Base-by-base conservation (phyloP, 2,797 vertebrate species). In the Salarias fasciatus region DNA sequence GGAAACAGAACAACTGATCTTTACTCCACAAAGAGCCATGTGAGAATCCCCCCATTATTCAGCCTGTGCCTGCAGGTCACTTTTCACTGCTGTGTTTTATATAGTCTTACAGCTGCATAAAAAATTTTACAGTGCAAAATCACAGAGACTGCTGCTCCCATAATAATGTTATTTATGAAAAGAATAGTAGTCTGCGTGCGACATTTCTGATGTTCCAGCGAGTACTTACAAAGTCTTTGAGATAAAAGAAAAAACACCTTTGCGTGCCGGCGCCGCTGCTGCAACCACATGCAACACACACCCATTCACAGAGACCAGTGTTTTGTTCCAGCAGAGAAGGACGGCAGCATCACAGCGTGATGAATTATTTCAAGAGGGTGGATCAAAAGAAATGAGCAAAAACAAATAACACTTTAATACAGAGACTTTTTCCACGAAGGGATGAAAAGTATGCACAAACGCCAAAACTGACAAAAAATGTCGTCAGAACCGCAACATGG, bases 81-180 rank as follows among this genome's bases (percentile, higher is more conserved):
- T 13, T 56, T 18, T 45, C 7, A 37, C 3, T 30, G 3, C 5
- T 41, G 33, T 7, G 49, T 45, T 28, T 50, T 24, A 24, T 24
- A 24, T 24, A 49, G 55, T 77, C 43, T 45, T 63, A 55, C 46
- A 48, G 37, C 41, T 69, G 63, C 46, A 66, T 58, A 40, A 72
- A 66, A 61, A 13, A 74, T 58, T n/a, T 47, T 60, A 49, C 2
- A 7, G 28, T 41, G 49, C 38, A 8, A 43, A 72, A 48, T 37
- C 47, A 7, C 11, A 3, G 1, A 14, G 35, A 47, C n/a, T 59
- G 18, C n/a, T 49, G 35, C 8, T 35, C 5, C 40, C 38, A 24
- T 37, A 30, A 47, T 53, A 30, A 36, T 55, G 8, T 15, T 54
- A 29, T 68, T 53, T 62, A 43, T 61, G 15, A 61, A 69, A 58